Conservation (phyloP, 2,888 invertebrate genomes). For the Apodemia mormo region DNA sequence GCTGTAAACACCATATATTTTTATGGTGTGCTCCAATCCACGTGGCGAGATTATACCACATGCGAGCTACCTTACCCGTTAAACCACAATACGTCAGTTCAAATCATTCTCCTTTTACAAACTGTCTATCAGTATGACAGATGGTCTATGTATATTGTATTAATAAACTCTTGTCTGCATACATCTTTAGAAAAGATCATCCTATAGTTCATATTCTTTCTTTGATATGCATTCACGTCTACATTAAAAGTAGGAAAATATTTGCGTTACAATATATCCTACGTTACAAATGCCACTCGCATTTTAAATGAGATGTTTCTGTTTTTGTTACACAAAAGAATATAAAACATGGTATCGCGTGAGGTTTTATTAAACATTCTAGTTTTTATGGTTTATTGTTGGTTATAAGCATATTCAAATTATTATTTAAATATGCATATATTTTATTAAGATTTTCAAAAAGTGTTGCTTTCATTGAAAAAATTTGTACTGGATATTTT, state of each 20-base stretch:
- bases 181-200: neutral
- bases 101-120: too few relatives aligned
- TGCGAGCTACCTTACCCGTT: too few relatives aligned
- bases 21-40: too few relatives aligned
- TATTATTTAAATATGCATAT: neutral
- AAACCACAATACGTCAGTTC: too few relatives aligned
- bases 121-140: too few relatives aligned
- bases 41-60: too few relatives aligned
- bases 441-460: too few relatives aligned
- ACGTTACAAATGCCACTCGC: neutral
- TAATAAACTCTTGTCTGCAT: neutral
- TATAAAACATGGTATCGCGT: neutral
- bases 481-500: too few relatives aligned
- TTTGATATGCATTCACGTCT: neutral
- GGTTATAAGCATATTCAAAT: neutral
- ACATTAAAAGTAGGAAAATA: neutral
- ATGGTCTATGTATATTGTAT: too few relatives aligned
- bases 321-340: conserved; percentile 6
- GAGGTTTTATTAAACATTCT: neutral
- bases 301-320: neutral
- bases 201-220: neutral
- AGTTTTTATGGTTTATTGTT: neutral
- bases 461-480: too few relatives aligned
- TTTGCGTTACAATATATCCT: neutral
- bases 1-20: too few relatives aligned